Conservation (phyloP, 2,888 invertebrate species). For the Zygothrica quintamaculata region DNA sequence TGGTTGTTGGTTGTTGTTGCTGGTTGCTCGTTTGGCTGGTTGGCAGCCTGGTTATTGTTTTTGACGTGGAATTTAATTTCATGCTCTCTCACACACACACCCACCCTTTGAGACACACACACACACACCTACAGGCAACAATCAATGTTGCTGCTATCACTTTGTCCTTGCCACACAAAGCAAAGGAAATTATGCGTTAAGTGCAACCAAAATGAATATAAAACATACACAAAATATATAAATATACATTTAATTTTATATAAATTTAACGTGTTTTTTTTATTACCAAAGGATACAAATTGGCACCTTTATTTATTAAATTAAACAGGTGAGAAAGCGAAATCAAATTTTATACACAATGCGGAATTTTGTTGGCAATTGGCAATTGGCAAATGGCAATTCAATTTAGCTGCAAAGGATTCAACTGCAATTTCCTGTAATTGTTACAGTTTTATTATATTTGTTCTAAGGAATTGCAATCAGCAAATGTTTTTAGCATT, state of each 20-base stretch:
- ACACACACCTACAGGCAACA: slow-evolving; percentile 10
- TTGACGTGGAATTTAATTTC: slow-evolving; percentile 75
- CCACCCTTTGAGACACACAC: slow-evolving; percentile 5
- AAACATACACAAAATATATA: slow-evolving; percentile 16
- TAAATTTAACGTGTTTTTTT: slow-evolving; percentile 14
- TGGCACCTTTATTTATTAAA: slow-evolving; percentile 25
- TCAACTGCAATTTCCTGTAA: not conserved
- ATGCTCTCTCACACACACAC: slow-evolving; percentile 42
- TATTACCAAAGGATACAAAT: slow-evolving; percentile 14
- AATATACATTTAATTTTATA: no score
- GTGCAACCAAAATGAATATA: slow-evolving; percentile 37
- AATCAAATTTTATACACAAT: not conserved
- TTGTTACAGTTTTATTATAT: no score
- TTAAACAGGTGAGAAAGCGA: not conserved
- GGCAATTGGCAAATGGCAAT: not conserved
- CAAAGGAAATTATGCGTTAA: slow-evolving; percentile 59
- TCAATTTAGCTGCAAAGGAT: not conserved
- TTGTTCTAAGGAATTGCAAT: not conserved
- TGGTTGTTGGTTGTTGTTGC: slow-evolving; percentile 22
- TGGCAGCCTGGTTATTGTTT: slow-evolving; percentile 68
- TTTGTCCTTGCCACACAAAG: no score
- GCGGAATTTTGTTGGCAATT: slow-evolving; percentile 18
- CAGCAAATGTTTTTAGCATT: no score
- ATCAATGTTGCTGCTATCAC: no score
- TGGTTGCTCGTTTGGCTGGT: slow-evolving; percentile 31